These are phyloP conservation scores for Fregetta grallaria DNA, from an alignment of 2,113 vertebrate genomes.

Conservation along the genomic window DNA sequence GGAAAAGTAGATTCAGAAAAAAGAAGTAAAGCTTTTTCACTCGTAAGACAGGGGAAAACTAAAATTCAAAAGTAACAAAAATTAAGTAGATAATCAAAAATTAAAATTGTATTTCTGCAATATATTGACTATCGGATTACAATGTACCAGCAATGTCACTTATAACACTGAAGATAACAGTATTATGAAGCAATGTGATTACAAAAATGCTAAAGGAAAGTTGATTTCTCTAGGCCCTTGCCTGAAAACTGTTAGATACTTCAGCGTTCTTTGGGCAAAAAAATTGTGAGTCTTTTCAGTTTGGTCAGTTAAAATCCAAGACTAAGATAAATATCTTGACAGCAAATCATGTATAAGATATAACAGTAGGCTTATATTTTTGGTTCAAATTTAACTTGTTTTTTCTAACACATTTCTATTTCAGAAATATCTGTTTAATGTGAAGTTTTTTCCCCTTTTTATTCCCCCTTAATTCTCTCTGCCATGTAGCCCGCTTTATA, in stretches of 20 bases:
- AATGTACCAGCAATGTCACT: no score
- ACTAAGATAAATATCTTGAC: neutral
- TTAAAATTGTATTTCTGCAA: neutral
- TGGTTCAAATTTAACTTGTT: neutral
- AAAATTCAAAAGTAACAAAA: neutral
- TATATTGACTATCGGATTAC: no score
- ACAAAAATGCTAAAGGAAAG: neutral
- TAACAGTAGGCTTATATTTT: neutral
- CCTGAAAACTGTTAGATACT: neutral
- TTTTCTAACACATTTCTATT: neutral
- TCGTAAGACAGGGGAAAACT: neutral
- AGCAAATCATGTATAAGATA: neutral
- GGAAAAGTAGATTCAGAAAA: neutral
- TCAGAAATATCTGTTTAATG: slow-evolving; percentile 25
- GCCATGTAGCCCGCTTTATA: neutral
- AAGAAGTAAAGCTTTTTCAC: neutral
- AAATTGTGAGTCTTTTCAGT: neutral
- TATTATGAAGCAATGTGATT: neutral
- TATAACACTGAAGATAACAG: neutral
- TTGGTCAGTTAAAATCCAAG: neutral
- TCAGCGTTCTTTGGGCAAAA: neutral
- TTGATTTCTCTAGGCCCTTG: neutral
- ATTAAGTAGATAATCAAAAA: neutral
- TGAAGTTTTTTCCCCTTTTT: neutral
- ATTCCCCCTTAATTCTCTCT: neutral